A percentile compares a stretch with the other conserved stretches of the same genome.
phyloP scores from a whole-genome alignment of 2,113 vertebrate species.

The Spheniscus mendiculus region DNA sequence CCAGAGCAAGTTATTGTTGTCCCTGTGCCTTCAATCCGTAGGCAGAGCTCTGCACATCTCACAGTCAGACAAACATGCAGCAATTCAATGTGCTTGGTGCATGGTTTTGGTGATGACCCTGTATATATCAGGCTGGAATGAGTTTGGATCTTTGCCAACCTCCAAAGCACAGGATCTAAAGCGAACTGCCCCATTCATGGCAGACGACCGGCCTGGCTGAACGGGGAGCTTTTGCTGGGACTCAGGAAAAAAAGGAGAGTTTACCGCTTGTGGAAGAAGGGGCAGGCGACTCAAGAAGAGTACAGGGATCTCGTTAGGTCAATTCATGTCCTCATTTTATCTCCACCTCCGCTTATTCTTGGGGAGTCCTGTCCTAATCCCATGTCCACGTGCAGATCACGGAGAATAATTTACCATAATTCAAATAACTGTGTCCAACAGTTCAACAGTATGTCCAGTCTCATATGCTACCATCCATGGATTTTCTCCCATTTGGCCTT shows the following conservation, averaged over 20 bases:
- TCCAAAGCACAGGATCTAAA: neutral
- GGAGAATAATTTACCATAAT: neutral
- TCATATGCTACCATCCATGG: neutral
- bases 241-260: too few species aligned
- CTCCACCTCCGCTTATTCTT: neutral
- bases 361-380: neutral
- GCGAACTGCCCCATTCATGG: neutral
- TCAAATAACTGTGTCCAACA: neutral
- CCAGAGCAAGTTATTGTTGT: neutral
- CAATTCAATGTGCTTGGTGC: neutral
- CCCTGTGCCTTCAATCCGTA: neutral
- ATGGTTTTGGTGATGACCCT: neutral
- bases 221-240: too few species aligned
- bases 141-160: neutral
- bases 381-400: neutral
- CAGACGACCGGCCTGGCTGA: too few species aligned
- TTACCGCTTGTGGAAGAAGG: too few species aligned
- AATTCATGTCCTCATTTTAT: neutral
- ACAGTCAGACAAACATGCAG: accelerated
- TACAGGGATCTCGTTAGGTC: too few species aligned
- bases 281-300: too few species aligned
- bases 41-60: neutral
- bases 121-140: neutral
- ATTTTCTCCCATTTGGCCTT: neutral
- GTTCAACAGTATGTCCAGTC: neutral